Conservation (phyloP, 2,113 vertebrate genomes). For the Pteronura brasiliensis region DNA sequence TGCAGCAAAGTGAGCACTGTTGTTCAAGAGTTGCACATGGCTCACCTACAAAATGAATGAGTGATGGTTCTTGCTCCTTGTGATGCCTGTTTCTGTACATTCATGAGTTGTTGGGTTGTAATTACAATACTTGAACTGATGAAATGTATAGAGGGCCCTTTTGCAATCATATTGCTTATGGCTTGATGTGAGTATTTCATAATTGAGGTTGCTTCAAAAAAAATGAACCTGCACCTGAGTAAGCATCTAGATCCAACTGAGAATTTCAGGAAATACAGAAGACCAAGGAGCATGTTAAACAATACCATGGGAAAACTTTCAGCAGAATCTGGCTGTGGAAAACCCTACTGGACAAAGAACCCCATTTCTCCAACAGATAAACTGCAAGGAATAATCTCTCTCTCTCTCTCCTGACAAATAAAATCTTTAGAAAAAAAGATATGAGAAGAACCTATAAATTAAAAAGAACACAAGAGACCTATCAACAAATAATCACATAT, state of each 20-base stretch:
- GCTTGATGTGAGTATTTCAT: conserved; percentile 84
- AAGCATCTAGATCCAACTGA: not conserved
- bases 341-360: not conserved
- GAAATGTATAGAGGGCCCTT: conserved; percentile 80
- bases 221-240: not conserved
- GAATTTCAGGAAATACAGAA: not conserved
- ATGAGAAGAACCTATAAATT: not conserved
- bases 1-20: conserved; percentile 76
- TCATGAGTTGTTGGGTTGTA: conserved; percentile 81
- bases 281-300: conserved; percentile 1
- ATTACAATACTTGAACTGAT: conserved; percentile 83
- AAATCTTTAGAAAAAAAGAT: not conserved
- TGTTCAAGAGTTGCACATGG: conserved; percentile 78
- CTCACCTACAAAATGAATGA: conserved; percentile 80
- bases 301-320: not conserved
- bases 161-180: conserved; percentile 83
- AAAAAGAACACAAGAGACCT: not conserved
- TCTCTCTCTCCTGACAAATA: too few relatives aligned
- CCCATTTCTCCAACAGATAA: conserved; percentile 12
- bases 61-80: conserved; percentile 78
- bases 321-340: not conserved
- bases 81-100: conserved; percentile 81
- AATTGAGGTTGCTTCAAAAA: conserved; percentile 78
- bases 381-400: not conserved
- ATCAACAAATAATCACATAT: not conserved